Conservation (phyloP, 2,113 vertebrate genomes). For the Sclerurus mexicanus region DNA sequence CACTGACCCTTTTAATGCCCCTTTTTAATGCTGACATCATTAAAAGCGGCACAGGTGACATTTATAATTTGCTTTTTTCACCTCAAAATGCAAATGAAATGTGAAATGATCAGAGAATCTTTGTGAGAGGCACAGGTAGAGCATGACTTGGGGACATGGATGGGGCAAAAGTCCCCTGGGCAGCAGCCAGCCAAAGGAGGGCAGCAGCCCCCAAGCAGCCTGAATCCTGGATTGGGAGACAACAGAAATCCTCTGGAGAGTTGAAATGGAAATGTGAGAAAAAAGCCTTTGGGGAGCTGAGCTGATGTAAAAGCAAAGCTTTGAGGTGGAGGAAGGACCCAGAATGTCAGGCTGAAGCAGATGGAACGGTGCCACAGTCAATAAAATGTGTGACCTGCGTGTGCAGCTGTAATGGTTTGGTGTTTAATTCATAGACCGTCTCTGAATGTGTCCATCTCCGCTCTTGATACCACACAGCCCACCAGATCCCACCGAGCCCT, state of each 20-base stretch:
- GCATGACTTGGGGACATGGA: fast-evolving
- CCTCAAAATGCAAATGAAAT: background rate
- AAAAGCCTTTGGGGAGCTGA: background rate
- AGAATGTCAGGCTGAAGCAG: background rate
- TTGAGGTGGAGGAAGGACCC: background rate
- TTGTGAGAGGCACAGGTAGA: fast-evolving
- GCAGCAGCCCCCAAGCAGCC: background rate
- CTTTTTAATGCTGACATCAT: background rate
- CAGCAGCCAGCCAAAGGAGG: background rate
- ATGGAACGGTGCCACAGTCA: background rate
- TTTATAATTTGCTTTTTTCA: background rate
- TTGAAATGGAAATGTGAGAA: background rate
- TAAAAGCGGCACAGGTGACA: too few relatives aligned
- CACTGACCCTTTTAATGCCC: background rate
- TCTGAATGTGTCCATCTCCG: fast-evolving
- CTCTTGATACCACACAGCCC: fast-evolving
- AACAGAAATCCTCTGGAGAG: background rate
- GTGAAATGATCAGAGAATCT: too few relatives aligned
- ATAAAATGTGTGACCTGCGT: background rate
- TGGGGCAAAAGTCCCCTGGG: background rate
- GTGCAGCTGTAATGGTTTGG: background rate
- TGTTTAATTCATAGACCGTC: background rate
- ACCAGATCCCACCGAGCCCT: fast-evolving
- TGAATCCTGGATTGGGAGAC: background rate
- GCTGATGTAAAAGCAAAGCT: background rate